These are phyloP conservation scores for Sorex maritimensis DNA, from an alignment of 2,797 vertebrate genomes.

Conservation along the genomic window DNA sequence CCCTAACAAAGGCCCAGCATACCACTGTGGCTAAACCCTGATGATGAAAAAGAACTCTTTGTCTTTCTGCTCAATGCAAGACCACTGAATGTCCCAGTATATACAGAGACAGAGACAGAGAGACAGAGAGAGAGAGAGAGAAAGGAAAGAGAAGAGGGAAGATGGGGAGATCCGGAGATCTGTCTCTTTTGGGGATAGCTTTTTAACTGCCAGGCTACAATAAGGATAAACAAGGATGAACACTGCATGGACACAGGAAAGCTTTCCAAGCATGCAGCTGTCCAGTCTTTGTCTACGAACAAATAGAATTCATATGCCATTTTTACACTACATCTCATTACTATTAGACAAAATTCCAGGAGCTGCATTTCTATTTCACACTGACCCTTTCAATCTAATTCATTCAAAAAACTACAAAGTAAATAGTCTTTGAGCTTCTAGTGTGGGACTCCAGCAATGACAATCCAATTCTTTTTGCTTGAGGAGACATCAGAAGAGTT, in stretches of 20 bases:
- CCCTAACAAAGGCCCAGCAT: slow-evolving; percentile 88
- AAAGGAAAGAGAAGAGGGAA: slow-evolving; percentile 75
- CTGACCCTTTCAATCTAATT: slow-evolving; percentile 44
- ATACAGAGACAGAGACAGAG: slow-evolving; percentile 32
- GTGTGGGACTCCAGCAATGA: slow-evolving; percentile 16
- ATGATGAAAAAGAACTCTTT: slow-evolving; percentile 89
- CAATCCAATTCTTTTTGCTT: slow-evolving; percentile 8
- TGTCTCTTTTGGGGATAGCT: slow-evolving; percentile 85
- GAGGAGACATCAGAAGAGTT: slow-evolving; percentile 49
- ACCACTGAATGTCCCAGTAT: slow-evolving; percentile 87
- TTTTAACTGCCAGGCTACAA: slow-evolving; percentile 85
- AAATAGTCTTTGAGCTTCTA: slow-evolving; percentile 37
- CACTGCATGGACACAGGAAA: slow-evolving; percentile 59
- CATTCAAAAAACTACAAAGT: slow-evolving; percentile 79
- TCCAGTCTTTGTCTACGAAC: slow-evolving; percentile 53
- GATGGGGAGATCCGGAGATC: slow-evolving; percentile 77
- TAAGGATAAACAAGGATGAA: slow-evolving; percentile 70
- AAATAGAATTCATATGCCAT: background rate
- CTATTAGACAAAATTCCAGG: slow-evolving; percentile 50
- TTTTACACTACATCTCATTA: background rate
- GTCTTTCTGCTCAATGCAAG: slow-evolving; percentile 89
- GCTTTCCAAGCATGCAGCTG: slow-evolving; percentile 42
- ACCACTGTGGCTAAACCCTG: slow-evolving; percentile 77
- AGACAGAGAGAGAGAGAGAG: background rate
- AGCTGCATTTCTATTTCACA: slow-evolving; percentile 68